Base-by-base conservation (phyloP, 1,140 invertebrate genomes). In the Papilio helenus region DNA sequence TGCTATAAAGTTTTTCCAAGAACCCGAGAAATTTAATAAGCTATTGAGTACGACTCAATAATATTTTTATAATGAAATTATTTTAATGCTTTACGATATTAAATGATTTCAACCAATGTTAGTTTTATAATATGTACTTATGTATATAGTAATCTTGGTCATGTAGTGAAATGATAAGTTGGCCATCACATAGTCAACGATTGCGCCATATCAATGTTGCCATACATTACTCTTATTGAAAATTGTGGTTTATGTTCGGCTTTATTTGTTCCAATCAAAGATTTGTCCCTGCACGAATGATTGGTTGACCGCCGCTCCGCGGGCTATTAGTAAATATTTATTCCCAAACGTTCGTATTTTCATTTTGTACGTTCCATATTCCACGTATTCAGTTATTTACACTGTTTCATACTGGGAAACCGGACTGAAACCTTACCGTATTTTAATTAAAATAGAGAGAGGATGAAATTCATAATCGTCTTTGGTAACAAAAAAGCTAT, bases 241-340 rank as follows among this genome's bases (percentile, higher is more conserved):
- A 29, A 34, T 5, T 65, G 61, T 29, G 23, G 14, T 29, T 29
- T 29, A 7, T 29, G 8, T 61, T 16, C 61, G 18, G n/a, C 18
- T 68, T 29, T 29, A 74, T 74, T 29, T 74, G 42, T 72, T 20
- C 42, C 71, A 72, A 72, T 72, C 44, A 44, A 51, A 51, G 44
- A 49, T 23, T 46, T 46, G 39, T 72, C 34, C 58, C 26, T 16
- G 72, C 12, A 51, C 72, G 20, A 29, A 74, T 51, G 39, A 74
- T 46, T 44, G 39, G n/a, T 42, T 51, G 23, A 18, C 23, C 42
- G 10, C 26, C 26, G 44, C 20, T 23, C 20, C 42, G 10, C 14
- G 16, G 72, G 20, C 4, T 51, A 51, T 74, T 44, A 8, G 44
- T 49, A 74, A 46, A 51, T 74, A 74, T 26, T 72, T 72, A 23